phyloP scores from a whole-genome alignment of 2,888 invertebrate genomes.

The Brenthis daphne region DNA sequence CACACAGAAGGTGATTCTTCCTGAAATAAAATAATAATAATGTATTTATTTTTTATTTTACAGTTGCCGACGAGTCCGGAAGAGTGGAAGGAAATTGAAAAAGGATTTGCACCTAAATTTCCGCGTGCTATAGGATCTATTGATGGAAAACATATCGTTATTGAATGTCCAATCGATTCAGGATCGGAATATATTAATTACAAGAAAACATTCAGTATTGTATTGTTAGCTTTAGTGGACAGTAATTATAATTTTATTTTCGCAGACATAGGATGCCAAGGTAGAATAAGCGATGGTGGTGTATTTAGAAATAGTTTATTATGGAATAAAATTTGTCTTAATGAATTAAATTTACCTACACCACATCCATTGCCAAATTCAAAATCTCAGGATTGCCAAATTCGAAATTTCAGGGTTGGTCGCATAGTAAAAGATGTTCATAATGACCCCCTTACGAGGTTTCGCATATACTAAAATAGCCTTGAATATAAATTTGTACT shows the following conservation, averaged over 20 bases:
- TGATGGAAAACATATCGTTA: conserved; percentile 15
- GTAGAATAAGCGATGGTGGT: conserved; percentile 33
- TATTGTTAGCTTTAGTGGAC: conserved; percentile 44
- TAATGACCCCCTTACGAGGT: too few species aligned
- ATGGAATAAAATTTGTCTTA: conserved; percentile 19
- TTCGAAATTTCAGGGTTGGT: too few species aligned
- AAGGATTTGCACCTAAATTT: conserved; percentile 16
- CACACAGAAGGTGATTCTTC: neutral
- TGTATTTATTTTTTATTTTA: conserved; percentile 6
- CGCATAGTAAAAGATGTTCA: too few species aligned
- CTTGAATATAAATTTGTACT: too few species aligned
- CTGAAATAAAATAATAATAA: conserved; percentile 7
- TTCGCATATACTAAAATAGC: too few species aligned
- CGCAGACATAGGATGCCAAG: conserved; percentile 40
- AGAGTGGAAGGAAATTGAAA: conserved; percentile 7
- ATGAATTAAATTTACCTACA: conserved; percentile 13
- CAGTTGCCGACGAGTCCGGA: conserved; percentile 5
- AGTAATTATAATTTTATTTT: conserved; percentile 42
- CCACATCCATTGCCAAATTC: neutral
- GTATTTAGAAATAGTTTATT: conserved; percentile 25
- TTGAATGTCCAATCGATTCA: too few species aligned
- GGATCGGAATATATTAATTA: conserved; percentile 33
- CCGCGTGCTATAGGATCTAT: conserved; percentile 1
- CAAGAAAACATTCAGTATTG: conserved; percentile 40
- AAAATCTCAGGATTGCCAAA: too few species aligned